Conservation (phyloP, 2,797 vertebrate genomes). For the Oreortyx pictus region DNA sequence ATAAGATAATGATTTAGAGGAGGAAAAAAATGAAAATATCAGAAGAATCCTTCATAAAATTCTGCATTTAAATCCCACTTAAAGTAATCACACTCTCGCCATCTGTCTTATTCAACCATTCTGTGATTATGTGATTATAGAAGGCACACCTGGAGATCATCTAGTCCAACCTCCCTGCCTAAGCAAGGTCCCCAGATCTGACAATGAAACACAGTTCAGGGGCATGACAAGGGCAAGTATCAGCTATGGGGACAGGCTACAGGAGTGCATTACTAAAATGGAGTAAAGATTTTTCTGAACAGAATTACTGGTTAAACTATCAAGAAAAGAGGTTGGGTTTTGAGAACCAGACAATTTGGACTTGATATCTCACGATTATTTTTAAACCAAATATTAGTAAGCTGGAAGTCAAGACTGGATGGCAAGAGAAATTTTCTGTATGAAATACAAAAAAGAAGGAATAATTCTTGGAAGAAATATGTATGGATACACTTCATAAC, state of each 20-base stretch:
- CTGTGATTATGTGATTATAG: no score
- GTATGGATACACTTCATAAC: constrained; percentile 31
- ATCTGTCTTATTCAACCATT: background rate
- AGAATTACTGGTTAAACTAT: background rate
- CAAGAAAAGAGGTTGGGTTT: background rate
- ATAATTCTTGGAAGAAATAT: constrained; percentile 32
- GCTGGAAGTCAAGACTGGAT: background rate
- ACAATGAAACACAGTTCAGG: background rate
- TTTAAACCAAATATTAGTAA: background rate
- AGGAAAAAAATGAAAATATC: background rate
- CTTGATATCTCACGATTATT: background rate
- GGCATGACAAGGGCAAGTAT: background rate
- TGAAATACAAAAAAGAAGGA: constrained; percentile 32
- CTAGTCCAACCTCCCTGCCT: background rate
- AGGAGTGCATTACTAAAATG: no score
- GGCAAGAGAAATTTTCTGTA: background rate
- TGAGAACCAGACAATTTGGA: background rate
- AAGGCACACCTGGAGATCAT: background rate
- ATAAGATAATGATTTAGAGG: background rate
- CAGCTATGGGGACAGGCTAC: background rate
- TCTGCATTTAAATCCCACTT: background rate
- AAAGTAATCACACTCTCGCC: background rate
- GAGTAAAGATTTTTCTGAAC: background rate
- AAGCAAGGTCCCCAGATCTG: background rate
- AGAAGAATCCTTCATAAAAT: background rate